These are phyloP conservation scores for Chalcis sispes DNA, from an alignment of 2,888 invertebrate genomes.

Conservation along the genomic window DNA sequence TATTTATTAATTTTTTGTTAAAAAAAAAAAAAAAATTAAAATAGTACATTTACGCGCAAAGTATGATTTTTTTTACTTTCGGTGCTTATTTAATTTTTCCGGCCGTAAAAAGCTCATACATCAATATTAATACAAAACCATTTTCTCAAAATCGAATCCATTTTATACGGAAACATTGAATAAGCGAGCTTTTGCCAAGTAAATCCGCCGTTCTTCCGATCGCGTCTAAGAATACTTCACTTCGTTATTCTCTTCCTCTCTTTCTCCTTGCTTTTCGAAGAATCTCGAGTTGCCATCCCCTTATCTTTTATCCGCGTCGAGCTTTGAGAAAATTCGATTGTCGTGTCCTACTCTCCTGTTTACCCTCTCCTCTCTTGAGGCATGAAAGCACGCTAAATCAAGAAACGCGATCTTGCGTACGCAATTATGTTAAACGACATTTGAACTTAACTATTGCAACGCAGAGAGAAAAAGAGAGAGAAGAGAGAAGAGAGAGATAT, in stretches of 20 bases:
- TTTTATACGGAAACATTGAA: not conserved
- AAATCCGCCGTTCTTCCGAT: conserved; percentile 34
- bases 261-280: not conserved
- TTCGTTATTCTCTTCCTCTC: conserved; percentile 42
- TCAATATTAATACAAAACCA: not conserved
- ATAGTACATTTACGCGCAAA: too few relatives aligned
- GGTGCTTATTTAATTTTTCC: too few relatives aligned
- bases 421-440: conserved; percentile 52
- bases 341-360: too few relatives aligned
- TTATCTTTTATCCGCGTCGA: conserved; percentile 29
- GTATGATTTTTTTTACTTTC: too few relatives aligned
- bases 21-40: too few relatives aligned
- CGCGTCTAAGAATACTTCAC: conserved; percentile 39
- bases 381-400: conserved; percentile 33
- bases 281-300: conserved; percentile 40
- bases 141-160: conserved; percentile 21
- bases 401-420: conserved; percentile 47
- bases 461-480: too few relatives aligned
- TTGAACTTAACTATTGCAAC: conserved; percentile 47
- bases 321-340: conserved; percentile 31
- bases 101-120: too few relatives aligned
- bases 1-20: too few relatives aligned
- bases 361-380: not conserved
- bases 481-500: too few relatives aligned
- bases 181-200: conserved; percentile 10